A percentile compares a stretch with the other conserved stretches of the same genome.
phyloP scores from a whole-genome alignment of 1,140 invertebrate genomes.

The Ceratina japonica region DNA sequence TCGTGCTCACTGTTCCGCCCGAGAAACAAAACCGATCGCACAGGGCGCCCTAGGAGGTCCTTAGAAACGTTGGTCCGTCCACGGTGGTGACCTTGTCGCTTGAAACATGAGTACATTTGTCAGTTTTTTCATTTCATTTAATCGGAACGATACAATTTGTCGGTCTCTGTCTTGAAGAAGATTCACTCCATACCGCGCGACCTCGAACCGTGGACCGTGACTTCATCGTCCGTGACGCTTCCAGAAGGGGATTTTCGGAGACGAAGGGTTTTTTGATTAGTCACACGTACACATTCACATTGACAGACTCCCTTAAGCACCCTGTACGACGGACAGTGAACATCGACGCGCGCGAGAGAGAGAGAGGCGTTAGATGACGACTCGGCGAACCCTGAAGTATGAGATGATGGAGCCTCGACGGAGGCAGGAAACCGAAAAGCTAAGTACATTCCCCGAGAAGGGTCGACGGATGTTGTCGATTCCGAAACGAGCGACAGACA shows the following conservation, averaged over 20 bases:
- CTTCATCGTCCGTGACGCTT: neutral
- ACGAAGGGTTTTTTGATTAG: neutral
- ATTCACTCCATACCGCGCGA: too few species aligned
- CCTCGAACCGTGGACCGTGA: too few species aligned
- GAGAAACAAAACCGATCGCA: neutral
- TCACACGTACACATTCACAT: neutral
- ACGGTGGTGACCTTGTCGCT: neutral
- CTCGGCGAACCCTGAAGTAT: too few species aligned
- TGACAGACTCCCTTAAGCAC: conserved; percentile 16
- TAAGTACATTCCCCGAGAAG: conserved; percentile 27
- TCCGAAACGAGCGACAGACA: neutral
- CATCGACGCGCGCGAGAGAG: neutral
- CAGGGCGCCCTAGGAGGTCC: conserved; percentile 10
- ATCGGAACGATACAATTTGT: neutral
- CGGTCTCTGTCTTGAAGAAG: neutral
- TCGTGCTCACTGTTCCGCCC: neutral
- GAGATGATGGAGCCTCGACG: too few species aligned
- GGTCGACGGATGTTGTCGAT: too few species aligned
- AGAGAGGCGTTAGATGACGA: neutral
- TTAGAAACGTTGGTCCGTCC: too few species aligned
- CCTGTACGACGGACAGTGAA: conserved; percentile 8
- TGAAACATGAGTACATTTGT: conserved; percentile 2
- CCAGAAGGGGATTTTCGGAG: neutral
- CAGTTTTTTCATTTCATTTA: conserved; percentile 1
- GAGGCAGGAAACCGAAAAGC: neutral